A percentile compares a stretch with the other conserved stretches of the same genome.
phyloP scores from a whole-genome alignment of 2,797 vertebrate species.

The Synaphobranchus kaupii region DNA sequence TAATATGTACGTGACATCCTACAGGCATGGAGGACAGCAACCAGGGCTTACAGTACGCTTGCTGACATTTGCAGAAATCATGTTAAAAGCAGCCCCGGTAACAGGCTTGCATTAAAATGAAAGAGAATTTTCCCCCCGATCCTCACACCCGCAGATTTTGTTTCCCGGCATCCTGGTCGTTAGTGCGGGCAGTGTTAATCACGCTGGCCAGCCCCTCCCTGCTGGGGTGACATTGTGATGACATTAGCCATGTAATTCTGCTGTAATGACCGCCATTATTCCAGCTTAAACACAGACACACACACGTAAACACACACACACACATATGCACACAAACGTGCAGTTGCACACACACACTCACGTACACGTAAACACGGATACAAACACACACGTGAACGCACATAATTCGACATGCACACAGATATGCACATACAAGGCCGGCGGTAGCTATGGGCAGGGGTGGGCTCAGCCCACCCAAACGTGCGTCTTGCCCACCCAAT shows the following conservation, averaged over 20 bases:
- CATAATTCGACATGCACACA: too few relatives aligned
- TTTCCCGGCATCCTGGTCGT: slow-evolving; percentile 54
- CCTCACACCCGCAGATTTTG: slow-evolving; percentile 53
- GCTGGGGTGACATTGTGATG: slow-evolving; percentile 55
- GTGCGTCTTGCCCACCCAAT: too few relatives aligned
- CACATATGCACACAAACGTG: slow-evolving; percentile 3
- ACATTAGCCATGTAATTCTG: slow-evolving; percentile 54
- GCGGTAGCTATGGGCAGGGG: too few relatives aligned
- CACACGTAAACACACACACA: not conserved
- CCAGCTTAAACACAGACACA: not conserved
- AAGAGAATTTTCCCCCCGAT: slow-evolving; percentile 43
- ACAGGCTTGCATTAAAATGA: slow-evolving; percentile 52
- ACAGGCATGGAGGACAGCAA: not conserved
- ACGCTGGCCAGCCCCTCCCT: slow-evolving; percentile 53
- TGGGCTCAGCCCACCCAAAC: too few relatives aligned
- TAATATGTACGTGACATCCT: not conserved
- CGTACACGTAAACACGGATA: not conserved
- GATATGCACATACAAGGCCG: not conserved
- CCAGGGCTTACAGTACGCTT: slow-evolving; percentile 43
- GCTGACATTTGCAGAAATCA: slow-evolving; percentile 65
- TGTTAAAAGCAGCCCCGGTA: slow-evolving; percentile 39
- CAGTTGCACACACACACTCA: slow-evolving; percentile 4
- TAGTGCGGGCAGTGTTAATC: slow-evolving; percentile 58
- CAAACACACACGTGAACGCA: not conserved
- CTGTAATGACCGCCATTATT: slow-evolving; percentile 40